Evolutionary conservation across 2,113 vertebrate genomes (phyloP).

Genomic region (Halcyon malimbica): DNA sequence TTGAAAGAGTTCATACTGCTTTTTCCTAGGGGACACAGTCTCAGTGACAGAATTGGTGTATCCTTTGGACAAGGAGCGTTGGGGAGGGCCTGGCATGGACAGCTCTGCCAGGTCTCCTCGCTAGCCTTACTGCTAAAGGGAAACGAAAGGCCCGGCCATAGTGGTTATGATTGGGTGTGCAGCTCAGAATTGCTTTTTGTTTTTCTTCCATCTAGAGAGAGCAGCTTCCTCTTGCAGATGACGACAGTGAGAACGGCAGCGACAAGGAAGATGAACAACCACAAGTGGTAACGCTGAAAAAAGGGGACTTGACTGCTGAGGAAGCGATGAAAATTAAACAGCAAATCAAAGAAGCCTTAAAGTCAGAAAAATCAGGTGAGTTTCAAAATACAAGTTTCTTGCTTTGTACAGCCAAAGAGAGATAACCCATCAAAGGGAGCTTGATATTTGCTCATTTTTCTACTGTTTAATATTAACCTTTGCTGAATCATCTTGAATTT

Average conservation of each 20-base stretch:
- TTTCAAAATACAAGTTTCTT: not conserved
- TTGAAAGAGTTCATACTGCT: not conserved
- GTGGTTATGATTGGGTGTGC: not conserved
- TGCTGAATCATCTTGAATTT: not conserved
- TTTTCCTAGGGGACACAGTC: not conserved
- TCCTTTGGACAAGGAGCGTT: fast-evolving
- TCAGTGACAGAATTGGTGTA: not conserved
- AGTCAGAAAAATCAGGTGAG: slow-evolving; percentile 72
- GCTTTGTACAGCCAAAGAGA: not conserved
- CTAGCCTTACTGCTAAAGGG: not conserved
- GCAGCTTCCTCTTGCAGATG: slow-evolving; percentile 79
- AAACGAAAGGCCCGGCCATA: not conserved
- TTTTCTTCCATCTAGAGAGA: slow-evolving; percentile 76
- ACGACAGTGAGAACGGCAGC: slow-evolving; percentile 79
- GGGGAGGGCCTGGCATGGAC: not conserved
- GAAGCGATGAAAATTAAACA: slow-evolving; percentile 89
- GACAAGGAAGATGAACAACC: slow-evolving; percentile 93
- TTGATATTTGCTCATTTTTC: not conserved
- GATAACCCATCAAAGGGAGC: not conserved
- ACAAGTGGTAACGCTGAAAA: slow-evolving; percentile 90
- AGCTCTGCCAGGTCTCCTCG: not conserved
- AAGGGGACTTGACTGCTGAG: slow-evolving; percentile 87
- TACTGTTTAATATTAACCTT: not conserved
- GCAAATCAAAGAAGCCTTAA: slow-evolving; percentile 69
- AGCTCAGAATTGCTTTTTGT: not conserved